Base-by-base conservation (phyloP, 2,888 invertebrate genomes). In the Tachina grossa region DNA sequence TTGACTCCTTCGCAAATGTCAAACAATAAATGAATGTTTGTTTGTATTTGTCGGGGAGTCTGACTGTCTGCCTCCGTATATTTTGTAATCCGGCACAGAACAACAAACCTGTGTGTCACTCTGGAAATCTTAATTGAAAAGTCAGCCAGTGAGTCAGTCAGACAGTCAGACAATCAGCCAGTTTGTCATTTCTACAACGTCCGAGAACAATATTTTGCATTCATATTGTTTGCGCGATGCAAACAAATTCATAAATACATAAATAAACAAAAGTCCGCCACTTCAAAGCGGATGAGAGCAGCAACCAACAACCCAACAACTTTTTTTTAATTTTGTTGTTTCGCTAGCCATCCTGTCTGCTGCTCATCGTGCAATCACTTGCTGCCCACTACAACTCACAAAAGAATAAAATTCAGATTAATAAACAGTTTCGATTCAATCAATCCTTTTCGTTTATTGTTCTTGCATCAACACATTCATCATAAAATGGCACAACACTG, bases 1-100 rank as follows among this genome's bases (percentile, higher is more conserved):
- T 91, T 91, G 90, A 91, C 91, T 91, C 91, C 91, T 91, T 91
- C 91, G 90, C 91, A 91, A 87, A 82, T 90, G 90, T 90, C 90
- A 90, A 90, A 90, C 89, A 77, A 83, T 51, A 61, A 71, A 78
- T 49, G 55, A 68, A 68, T 78, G 39, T 74, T 68, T 55, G 61
- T 63, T 55, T 31, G 31, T 31, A 2, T 31, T 31, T 31, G 31
- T 31, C 31, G 31, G 16, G 68, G 19, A 49, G 66, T 81, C 74
- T 51, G 66, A 31, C 74, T 59, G 83, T 45, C 49, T 72, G 77
- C 19, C 55, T 65, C 68, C 61, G 59, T 86, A 74, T 49, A 41
- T 57, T 76, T 47, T 66, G 10, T 16, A 69, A 51, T 11, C 59
- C 31, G 31, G 39, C 45, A 68, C 11, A 59, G 10, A 41, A 3